phyloP scores from a whole-genome alignment of 2,888 invertebrate species.

The Myathropa florea region DNA sequence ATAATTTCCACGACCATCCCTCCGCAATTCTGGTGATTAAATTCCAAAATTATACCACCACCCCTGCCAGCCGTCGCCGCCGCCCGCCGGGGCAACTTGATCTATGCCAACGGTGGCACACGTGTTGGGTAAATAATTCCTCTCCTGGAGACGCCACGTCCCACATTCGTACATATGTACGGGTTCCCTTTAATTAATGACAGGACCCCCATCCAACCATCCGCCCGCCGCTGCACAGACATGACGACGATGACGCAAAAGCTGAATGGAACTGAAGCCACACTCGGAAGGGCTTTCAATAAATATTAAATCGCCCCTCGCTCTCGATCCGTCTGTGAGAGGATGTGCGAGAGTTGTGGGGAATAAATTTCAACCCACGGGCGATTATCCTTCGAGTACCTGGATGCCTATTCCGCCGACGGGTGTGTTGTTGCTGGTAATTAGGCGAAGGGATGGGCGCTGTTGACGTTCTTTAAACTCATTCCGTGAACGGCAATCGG shows the following conservation, averaged over 20 bases:
- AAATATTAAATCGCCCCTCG: conserved; percentile 46
- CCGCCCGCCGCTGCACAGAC: conserved; percentile 13
- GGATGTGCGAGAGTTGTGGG: conserved; percentile 13
- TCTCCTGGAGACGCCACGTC: neutral
- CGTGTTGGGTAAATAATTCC: neutral
- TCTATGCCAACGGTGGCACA: neutral
- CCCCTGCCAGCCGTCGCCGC: neutral
- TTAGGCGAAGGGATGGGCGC: neutral
- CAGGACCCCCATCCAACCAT: neutral
- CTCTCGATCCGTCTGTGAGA: conserved; percentile 1
- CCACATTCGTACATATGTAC: neutral
- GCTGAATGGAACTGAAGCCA: neutral
- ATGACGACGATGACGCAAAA: conserved; percentile 18
- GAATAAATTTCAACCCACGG: conserved; percentile 1
- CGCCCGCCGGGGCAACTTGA: neutral
- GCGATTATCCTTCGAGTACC: neutral
- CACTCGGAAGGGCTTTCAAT: conserved; percentile 24
- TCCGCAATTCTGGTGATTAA: neutral
- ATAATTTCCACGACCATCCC: neutral
- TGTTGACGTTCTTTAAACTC: neutral
- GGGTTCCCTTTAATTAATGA: conserved; percentile 41
- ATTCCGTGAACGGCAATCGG: neutral
- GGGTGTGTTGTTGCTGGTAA: neutral
- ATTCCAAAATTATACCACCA: neutral
- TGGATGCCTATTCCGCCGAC: neutral